Percentiles rank a stretch among this genome's conserved stretches.
Evolutionary conservation across 2,797 vertebrate genomes (phyloP).

Genomic region (Poecilia velifera): DNA sequence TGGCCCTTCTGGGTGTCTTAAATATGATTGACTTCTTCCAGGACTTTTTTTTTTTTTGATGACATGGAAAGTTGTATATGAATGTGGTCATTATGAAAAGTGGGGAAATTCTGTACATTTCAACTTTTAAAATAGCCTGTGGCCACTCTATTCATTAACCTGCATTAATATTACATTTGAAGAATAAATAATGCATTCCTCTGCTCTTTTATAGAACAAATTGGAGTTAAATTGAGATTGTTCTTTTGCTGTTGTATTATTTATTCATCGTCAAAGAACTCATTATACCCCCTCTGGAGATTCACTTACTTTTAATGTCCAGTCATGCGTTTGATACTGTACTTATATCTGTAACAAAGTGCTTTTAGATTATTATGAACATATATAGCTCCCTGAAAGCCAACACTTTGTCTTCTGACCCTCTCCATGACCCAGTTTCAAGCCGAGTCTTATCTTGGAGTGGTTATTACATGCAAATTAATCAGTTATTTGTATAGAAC

Average conservation of each 20-base stretch:
- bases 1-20: conserved; percentile 1
- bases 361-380: conserved; percentile 11
- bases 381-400: conserved; percentile 3
- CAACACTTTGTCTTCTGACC: conserved; percentile 1
- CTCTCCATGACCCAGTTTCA: conserved; percentile 22
- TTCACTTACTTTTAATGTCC: conserved; percentile 30
- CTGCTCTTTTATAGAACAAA: conserved; percentile 48
- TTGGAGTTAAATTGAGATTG: conserved; percentile 58
- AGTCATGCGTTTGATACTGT: conserved; percentile 16
- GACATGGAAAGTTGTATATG: not conserved
- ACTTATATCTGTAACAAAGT: conserved; percentile 24
- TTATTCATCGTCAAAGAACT: conserved; percentile 46
- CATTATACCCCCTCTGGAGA: conserved; percentile 23
- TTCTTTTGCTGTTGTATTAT: conserved; percentile 50
- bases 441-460: conserved; percentile 6
- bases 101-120: conserved; percentile 16
- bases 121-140: conserved; percentile 26
- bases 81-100: not conserved
- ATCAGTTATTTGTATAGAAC: not conserved
- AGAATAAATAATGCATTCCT: conserved; percentile 60
- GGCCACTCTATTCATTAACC: conserved; percentile 63
- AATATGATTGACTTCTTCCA: conserved; percentile 3
- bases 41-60: not conserved
- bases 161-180: conserved; percentile 70
- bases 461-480: conserved; percentile 10